Evolutionary conservation across 2,888 invertebrate species (phyloP), one percentile per base, ranked within the genome.

Genomic region (Melinaea marsaeus): DNA sequence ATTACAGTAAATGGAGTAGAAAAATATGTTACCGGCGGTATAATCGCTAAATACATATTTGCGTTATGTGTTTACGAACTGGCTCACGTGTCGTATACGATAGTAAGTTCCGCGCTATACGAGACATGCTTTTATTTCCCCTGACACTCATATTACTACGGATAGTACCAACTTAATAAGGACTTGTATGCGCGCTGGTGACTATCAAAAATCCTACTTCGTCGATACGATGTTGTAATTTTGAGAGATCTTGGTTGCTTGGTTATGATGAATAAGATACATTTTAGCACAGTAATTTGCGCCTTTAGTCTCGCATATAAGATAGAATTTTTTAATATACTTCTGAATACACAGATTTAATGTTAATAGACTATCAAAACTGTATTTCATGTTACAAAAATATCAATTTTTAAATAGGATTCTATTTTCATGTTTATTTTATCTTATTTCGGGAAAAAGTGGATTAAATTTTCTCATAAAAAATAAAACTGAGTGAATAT

Each of bases 261-360:
- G 85, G 86, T 73, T 72, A 69, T 72, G 74, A 76, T 75, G 71
- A 77, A 78, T 75, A 80, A 78, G 80, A 83, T 83, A 83, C 79
- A 79, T 81, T 77, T 75, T 78, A 79, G 80, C 80, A 80, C 77
- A 77, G 83, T 87, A 86, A 86, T 85, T 86, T 86, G 86, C 88
- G 88, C 86, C 87, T 88, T 87, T 85, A 86, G 77, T 80, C 22
- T 22, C 83, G 71, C 78, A 74, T 81, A 83, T 86, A 86, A 86
- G 85, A 84, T 84, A 84, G 84, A 85, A 83, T 82, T 81, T 78
- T 79, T 80, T 79, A 78, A 76, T 78, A 79, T 77, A 77, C 72
- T 73, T 70, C 72, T 72, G 68, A 60, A 57, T 57, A 64, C 58
- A 60, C 60, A 68, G 68, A 71, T 71, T 69, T 70, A 70, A 72